Evolutionary conservation across 2,113 vertebrate genomes (phyloP).

Genomic region (Patagioenas fasciata): DNA sequence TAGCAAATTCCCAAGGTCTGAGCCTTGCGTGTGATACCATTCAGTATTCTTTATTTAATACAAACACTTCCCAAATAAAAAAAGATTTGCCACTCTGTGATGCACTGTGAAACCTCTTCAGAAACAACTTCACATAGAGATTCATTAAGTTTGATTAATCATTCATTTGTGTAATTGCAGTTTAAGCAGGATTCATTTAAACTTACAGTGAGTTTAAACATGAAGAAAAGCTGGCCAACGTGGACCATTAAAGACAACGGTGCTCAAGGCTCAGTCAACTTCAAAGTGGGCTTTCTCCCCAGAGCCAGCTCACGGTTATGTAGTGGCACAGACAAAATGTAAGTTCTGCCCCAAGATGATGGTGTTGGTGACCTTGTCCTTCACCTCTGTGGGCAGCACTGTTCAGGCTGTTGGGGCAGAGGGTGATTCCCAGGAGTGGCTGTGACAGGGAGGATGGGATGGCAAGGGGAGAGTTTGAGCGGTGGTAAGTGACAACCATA

Average conservation of each 20-base stretch:
- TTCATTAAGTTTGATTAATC: background rate
- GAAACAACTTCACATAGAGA: background rate
- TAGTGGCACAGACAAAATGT: background rate
- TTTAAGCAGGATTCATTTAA: background rate
- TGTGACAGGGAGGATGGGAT: rapidly evolving
- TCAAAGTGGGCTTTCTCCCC: background rate
- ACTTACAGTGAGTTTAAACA: background rate
- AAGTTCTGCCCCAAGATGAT: background rate
- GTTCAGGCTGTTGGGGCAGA: background rate
- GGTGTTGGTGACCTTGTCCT: background rate
- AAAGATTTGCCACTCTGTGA: background rate
- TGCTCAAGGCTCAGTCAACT: background rate
- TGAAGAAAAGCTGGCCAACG: background rate
- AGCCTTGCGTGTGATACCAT: background rate
- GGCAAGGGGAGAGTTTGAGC: background rate
- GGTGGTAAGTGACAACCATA: background rate
- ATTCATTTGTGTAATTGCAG: background rate
- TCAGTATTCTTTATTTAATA: background rate
- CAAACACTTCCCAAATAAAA: background rate
- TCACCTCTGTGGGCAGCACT: rapidly evolving
- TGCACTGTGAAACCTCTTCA: background rate
- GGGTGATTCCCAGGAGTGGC: background rate
- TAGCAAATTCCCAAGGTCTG: background rate
- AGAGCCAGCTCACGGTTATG: background rate
- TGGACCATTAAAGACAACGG: background rate